Conservation (phyloP, 2,113 vertebrate species). For the Taxidea taxus region DNA sequence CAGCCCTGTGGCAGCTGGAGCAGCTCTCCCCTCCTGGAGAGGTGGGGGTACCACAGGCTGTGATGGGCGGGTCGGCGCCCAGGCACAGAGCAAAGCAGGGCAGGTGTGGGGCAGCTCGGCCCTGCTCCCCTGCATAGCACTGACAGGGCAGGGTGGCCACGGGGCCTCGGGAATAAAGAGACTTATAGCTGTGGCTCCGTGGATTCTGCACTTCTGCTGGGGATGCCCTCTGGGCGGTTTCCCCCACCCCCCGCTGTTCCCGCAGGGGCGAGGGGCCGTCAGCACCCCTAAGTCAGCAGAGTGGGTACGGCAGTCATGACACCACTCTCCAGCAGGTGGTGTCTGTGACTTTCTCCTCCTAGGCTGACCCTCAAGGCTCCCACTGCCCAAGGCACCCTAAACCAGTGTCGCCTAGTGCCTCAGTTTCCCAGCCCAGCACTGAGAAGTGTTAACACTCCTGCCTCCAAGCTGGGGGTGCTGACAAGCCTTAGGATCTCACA, state of each 20-base stretch:
- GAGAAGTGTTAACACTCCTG: no score
- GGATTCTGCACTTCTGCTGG: not conserved
- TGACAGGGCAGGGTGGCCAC: not conserved
- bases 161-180: conserved; percentile 53
- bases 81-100: not conserved
- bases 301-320: not conserved
- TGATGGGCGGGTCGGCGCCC: not conserved
- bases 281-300: not conserved
- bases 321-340: not conserved
- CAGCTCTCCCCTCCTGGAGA: conserved; percentile 13
- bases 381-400: not conserved
- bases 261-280: accelerated
- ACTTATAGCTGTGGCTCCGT: not conserved
- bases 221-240: not conserved
- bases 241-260: not conserved
- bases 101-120: not conserved
- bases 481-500: not conserved
- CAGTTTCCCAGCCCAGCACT: not conserved
- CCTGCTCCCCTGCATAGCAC: not conserved
- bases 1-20: not conserved
- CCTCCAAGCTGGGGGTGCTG: not conserved
- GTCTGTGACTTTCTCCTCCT: accelerated
- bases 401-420: not conserved
- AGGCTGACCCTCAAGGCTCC: accelerated
- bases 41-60: not conserved